Percentiles rank a stretch among this genome's conserved stretches.
Evolutionary conservation across 2,113 vertebrate genomes (phyloP).

Genomic region (Pogona vitticeps): DNA sequence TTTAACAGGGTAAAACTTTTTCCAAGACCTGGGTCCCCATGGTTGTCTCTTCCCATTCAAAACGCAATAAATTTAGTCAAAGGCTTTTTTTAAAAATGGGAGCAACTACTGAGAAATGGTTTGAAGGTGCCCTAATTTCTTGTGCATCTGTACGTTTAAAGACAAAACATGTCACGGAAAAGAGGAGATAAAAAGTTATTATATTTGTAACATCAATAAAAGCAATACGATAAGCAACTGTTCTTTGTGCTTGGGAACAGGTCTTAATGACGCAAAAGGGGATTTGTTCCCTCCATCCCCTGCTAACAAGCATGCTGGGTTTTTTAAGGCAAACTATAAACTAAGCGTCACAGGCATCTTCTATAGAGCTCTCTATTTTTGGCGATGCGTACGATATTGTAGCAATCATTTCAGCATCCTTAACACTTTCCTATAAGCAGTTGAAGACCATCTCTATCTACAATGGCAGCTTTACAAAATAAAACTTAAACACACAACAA

Average conservation of each 20-base stretch:
- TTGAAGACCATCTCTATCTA: neutral
- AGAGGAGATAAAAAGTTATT: slow-evolving; percentile 30
- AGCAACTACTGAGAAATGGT: slow-evolving; percentile 22
- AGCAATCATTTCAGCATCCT: neutral
- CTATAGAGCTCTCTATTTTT: neutral
- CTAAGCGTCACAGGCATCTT: neutral
- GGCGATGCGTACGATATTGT: neutral
- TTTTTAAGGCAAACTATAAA: neutral
- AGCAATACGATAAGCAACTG: slow-evolving; percentile 49
- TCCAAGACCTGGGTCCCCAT: neutral
- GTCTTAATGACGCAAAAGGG: neutral
- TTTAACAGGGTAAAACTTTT: slow-evolving; percentile 53
- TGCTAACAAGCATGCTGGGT: neutral
- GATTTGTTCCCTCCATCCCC: neutral
- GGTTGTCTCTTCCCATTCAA: neutral
- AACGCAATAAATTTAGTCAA: slow-evolving; percentile 27
- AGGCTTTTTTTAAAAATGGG: slow-evolving; percentile 47
- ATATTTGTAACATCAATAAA: slow-evolving; percentile 53
- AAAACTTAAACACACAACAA: neutral
- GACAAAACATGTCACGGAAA: neutral
- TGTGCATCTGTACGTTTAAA: slow-evolving; percentile 46
- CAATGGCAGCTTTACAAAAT: neutral
- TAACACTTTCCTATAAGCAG: neutral
- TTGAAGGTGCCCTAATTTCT: slow-evolving; percentile 34
- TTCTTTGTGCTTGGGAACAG: slow-evolving; percentile 51